These are phyloP conservation scores for Onychomys leucogaster DNA, from an alignment of 2,797 vertebrate genomes.

Conservation along the genomic window DNA sequence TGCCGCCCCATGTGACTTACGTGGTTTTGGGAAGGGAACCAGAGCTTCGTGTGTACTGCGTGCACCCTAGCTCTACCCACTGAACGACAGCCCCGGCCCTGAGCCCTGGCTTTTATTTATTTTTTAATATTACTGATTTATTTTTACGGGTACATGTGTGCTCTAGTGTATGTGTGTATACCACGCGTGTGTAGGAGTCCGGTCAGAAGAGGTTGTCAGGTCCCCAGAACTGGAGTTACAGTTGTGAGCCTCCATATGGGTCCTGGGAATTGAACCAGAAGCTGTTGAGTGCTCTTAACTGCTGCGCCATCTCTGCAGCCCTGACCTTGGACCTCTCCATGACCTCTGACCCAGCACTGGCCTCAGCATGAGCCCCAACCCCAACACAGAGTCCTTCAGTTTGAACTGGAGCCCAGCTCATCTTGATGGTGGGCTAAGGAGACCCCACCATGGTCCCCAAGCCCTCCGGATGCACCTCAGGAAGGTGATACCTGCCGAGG, in stretches of 20 bases:
- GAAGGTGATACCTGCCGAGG: not conserved
- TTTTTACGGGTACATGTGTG: not conserved
- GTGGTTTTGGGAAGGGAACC: not conserved
- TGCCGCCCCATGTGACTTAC: not conserved
- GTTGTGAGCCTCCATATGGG: not conserved
- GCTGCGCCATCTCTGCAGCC: not conserved
- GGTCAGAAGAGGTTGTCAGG: not conserved
- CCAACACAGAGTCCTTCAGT: not conserved
- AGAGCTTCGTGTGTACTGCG: accelerated
- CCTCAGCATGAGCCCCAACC: not conserved
- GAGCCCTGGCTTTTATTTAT: not conserved
- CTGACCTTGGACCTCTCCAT: not conserved
- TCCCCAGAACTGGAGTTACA: too few relatives aligned
- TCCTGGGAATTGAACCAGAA: not conserved
- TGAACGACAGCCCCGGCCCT: not conserved
- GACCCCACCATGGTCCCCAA: accelerated
- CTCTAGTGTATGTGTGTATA: too few relatives aligned
- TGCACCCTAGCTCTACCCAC: not conserved
- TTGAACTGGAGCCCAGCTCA: not conserved
- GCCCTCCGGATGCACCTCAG: accelerated
- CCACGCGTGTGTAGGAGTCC: not conserved
- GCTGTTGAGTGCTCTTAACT: not conserved
- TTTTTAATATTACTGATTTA: not conserved
- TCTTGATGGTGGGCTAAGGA: not conserved
- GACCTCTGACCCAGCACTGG: not conserved